phyloP scores from a whole-genome alignment of 2,888 invertebrate species.

The Liopterus haemorrhoidalis region DNA sequence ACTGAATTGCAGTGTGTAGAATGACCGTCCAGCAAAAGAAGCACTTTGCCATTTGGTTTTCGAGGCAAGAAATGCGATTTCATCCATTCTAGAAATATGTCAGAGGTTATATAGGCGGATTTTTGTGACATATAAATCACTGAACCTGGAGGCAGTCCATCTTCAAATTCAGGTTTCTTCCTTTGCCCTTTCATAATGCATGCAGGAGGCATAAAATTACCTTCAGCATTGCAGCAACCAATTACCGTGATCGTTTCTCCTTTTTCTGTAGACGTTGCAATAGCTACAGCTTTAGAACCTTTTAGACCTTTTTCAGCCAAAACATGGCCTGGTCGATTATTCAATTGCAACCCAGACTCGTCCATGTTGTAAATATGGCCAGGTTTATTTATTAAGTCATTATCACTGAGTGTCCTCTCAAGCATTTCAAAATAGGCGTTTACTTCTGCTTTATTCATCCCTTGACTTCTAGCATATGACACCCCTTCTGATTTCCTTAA shows the following conservation, averaged over 20 bases:
- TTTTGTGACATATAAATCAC: too few relatives aligned
- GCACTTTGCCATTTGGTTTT: slow-evolving; percentile 17
- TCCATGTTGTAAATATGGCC: slow-evolving; percentile 30
- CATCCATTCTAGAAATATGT: too few relatives aligned
- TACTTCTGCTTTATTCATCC: slow-evolving; percentile 23
- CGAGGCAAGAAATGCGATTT: slow-evolving; percentile 14
- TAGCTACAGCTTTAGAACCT: slow-evolving; percentile 31
- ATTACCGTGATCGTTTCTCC: slow-evolving; percentile 38
- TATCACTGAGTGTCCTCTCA: slow-evolving; percentile 14
- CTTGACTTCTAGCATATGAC: slow-evolving; percentile 18
- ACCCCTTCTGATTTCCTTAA: slow-evolving; percentile 22
- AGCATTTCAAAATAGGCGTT: slow-evolving; percentile 25
- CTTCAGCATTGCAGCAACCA: slow-evolving; percentile 39
- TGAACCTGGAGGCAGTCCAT: too few relatives aligned
- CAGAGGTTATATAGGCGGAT: too few relatives aligned
- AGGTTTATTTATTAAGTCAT: slow-evolving; percentile 21
- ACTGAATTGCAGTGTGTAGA: slow-evolving; percentile 19
- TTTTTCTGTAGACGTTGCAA: slow-evolving; percentile 33
- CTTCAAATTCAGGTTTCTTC: slow-evolving; percentile 32
- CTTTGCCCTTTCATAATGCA: slow-evolving; percentile 36
- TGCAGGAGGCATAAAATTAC: slow-evolving; percentile 35
- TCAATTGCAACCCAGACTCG: slow-evolving; percentile 21
- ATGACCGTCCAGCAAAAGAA: slow-evolving; percentile 24
- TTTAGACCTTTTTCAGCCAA: slow-evolving; percentile 31
- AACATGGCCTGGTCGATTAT: slow-evolving; percentile 24